Evolutionary conservation across 53 echinoderm and acorn worm genomes (phyloP).

Genomic region (Stichopus horrens): DNA sequence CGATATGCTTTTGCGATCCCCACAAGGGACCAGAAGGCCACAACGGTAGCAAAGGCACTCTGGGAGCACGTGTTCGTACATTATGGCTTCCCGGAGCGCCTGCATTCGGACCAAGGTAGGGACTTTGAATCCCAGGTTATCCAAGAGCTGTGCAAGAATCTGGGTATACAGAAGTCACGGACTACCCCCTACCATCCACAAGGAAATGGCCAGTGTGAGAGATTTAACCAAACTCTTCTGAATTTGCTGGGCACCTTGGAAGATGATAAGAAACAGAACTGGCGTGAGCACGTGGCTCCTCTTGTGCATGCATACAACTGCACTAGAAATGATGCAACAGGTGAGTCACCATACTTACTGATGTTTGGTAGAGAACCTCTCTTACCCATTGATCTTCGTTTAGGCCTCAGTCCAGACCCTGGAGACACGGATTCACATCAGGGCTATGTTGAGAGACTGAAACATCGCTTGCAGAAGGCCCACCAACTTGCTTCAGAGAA

Average conservation of each 20-base stretch:
- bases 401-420: slow-evolving; percentile 37
- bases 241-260: slow-evolving; percentile 68
- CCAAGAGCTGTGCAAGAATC: slow-evolving; percentile 50
- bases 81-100: slow-evolving; percentile 50
- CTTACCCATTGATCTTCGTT: slow-evolving; percentile 58
- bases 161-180: slow-evolving; percentile 51
- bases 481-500: slow-evolving; percentile 52
- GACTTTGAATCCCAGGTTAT: slow-evolving; percentile 63
- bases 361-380: slow-evolving; percentile 69
- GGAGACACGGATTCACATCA: slow-evolving; percentile 26
- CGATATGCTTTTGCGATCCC: slow-evolving; percentile 41
- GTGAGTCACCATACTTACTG: slow-evolving; percentile 63
- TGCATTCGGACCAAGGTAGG: slow-evolving; percentile 52
- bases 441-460: slow-evolving; percentile 50
- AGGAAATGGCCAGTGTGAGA: slow-evolving; percentile 60
- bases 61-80: slow-evolving; percentile 37
- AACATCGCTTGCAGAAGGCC: slow-evolving; percentile 40
- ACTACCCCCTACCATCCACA: slow-evolving; percentile 72
- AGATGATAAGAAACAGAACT: slow-evolving; percentile 61
- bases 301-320: slow-evolving; percentile 68
- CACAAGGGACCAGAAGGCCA: slow-evolving; percentile 49
- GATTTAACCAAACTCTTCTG: slow-evolving; percentile 69
- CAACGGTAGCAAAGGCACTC: slow-evolving; percentile 22
- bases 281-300: slow-evolving; percentile 54
- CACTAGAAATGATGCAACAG: slow-evolving; percentile 55